Evolutionary conservation across 2,888 invertebrate species (phyloP), one percentile per base, ranked within the genome.

Genomic region (Gymnoscelis rufifasciata): DNA sequence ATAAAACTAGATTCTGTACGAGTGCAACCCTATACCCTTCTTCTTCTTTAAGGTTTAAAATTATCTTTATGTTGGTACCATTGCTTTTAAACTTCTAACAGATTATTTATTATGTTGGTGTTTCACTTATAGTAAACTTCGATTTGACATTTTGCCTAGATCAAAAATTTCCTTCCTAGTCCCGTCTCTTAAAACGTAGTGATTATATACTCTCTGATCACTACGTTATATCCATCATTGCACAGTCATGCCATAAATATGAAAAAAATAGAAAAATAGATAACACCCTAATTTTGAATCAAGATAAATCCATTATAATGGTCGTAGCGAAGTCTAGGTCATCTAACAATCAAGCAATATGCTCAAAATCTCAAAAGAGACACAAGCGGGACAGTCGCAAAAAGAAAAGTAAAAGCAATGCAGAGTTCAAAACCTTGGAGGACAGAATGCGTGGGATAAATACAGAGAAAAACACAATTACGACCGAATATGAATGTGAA

Each of bases 371-470:
- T 2, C 19, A 6, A 3, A 42, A 38, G 2, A 38, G 28, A 13
- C 38, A 43, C 7, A 61, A 28, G 47, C 43, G 0, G 0, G 47
- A 52, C 0, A 52, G 45, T 1, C 52, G 47, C 1, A 55, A 71
- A 0, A 75, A 72, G 33, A 73, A 66, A 2, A 68, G 59, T 1
- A 43, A 52, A 1, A 79, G 78, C 12, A 72, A 58, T 8, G 70
- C 55, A 0, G 68, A 71, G 8, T 64, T 80, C 13, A 64, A 62
- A 10, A 59, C 60, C 0, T 30, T 55, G 0, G 13, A 28, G 0
- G 24, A 62, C 1, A 82, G 78, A 48, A 80, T 75, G 31, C 58
- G 81, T 1, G 80, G 82, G 0, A 70, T 83, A 0, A 82, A 82
- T 19, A 82, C 83, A 0, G 80, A 78, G 42, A 79, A 75, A 27